Percentiles rank a stretch among this genome's conserved stretches.
These are phyloP conservation scores for Epinotia demarniana DNA, from an alignment of 2,888 invertebrate species.

Conservation along the genomic window DNA sequence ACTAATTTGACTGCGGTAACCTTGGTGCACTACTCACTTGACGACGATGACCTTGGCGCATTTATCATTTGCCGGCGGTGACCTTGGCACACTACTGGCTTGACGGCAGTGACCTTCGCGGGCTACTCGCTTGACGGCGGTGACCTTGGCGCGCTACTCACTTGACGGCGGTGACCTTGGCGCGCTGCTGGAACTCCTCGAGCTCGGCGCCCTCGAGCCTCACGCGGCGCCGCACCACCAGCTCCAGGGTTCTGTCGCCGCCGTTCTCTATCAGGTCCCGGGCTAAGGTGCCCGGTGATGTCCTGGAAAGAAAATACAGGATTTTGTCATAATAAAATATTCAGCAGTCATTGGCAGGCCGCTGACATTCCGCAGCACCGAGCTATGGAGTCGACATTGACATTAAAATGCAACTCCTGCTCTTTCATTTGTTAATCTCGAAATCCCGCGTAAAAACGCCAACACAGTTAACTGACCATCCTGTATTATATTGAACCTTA, in stretches of 20 bases:
- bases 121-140: neutral
- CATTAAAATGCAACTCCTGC: too few species aligned
- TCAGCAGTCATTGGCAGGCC: too few species aligned
- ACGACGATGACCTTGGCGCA: neutral
- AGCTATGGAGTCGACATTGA: too few species aligned
- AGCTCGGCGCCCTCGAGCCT: slow-evolving; percentile 91
- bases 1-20: too few species aligned
- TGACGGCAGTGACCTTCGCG: neutral
- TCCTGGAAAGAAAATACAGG: slow-evolving; percentile 74
- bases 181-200: slow-evolving; percentile 88
- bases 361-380: too few species aligned
- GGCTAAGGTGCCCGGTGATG: slow-evolving; percentile 92
- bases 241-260: slow-evolving; percentile 88
- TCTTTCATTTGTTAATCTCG: too few species aligned
- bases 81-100: neutral
- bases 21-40: neutral
- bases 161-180: slow-evolving; percentile 67
- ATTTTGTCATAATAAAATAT: too few species aligned
- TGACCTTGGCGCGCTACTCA: slow-evolving; percentile 49
- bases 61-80: neutral
- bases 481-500: too few species aligned
- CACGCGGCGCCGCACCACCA: slow-evolving; percentile 88
- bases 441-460: too few species aligned
- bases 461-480: too few species aligned
- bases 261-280: slow-evolving; percentile 92